Evolutionary conservation across 2,113 vertebrate genomes (phyloP).

Genomic region (Pycnonotus jocosus): DNA sequence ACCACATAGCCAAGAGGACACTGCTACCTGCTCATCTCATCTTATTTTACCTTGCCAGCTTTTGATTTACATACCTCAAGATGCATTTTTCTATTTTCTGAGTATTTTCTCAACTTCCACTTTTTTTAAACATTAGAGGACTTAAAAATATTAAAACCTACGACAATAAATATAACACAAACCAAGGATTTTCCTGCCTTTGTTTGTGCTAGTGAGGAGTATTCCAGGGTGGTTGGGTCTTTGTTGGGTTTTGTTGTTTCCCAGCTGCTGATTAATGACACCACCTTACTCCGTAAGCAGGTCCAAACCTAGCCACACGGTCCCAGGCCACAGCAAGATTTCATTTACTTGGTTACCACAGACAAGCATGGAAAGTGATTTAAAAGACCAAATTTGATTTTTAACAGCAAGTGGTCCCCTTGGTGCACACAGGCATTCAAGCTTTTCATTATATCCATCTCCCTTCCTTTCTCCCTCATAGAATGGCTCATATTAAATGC

Average conservation of each 20-base stretch:
- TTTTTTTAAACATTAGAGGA: background rate
- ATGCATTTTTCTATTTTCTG: background rate
- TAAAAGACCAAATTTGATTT: conserved; percentile 55
- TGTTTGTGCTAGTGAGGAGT: background rate
- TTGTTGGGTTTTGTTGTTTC: conserved; percentile 21
- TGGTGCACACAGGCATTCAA: conserved; percentile 53
- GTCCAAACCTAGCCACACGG: conserved; percentile 42
- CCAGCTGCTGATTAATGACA: conserved; percentile 54
- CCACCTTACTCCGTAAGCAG: background rate
- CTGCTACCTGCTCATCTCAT: background rate
- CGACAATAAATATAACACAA: background rate
- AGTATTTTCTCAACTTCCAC: background rate
- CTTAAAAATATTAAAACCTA: background rate
- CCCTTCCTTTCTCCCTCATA: conserved; percentile 38
- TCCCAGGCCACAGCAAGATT: conserved; percentile 55
- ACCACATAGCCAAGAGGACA: background rate
- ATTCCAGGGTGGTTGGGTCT: background rate
- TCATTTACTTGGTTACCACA: conserved; percentile 62
- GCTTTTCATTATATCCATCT: conserved; percentile 61
- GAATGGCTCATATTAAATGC: conserved; percentile 53
- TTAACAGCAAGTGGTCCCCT: conserved; percentile 65
- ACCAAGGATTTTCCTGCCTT: background rate
- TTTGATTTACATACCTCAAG: background rate
- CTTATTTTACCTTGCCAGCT: background rate
- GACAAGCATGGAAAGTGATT: conserved; percentile 50